Conservation (phyloP, 2,113 vertebrate genomes). For the Gopherus evgoodei region DNA sequence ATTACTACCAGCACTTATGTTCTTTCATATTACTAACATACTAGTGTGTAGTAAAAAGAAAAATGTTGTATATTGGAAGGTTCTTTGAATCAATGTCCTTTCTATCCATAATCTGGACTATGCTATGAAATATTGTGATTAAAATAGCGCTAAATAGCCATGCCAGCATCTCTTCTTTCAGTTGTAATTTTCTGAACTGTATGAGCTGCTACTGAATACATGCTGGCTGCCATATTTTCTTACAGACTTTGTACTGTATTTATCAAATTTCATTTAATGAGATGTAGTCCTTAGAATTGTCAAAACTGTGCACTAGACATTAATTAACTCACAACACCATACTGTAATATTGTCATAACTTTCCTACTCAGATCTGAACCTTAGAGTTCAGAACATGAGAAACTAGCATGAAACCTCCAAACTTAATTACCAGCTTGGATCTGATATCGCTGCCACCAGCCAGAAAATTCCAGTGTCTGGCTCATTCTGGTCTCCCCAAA, state of each 20-base stretch:
- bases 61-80: no score
- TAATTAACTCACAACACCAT: background rate
- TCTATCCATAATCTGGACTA: background rate
- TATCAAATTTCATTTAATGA: accelerated
- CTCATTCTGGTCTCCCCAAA: no score
- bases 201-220: background rate
- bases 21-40: background rate
- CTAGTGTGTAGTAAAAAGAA: no score
- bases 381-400: no score
- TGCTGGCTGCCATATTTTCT: background rate
- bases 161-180: no score
- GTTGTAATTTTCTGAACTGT: background rate
- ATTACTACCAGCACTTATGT: background rate
- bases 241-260: background rate
- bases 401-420: no score
- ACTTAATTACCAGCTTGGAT: no score
- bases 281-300: background rate
- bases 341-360: background rate
- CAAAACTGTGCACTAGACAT: background rate
- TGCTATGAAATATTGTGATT: background rate
- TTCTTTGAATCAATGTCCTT: background rate
- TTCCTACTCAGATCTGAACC: no score
- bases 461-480: no score
- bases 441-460: no score
- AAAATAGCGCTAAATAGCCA: background rate